Evolutionary conservation across 2,797 vertebrate genomes (phyloP).

Genomic region (Danio jaintianensis): DNA sequence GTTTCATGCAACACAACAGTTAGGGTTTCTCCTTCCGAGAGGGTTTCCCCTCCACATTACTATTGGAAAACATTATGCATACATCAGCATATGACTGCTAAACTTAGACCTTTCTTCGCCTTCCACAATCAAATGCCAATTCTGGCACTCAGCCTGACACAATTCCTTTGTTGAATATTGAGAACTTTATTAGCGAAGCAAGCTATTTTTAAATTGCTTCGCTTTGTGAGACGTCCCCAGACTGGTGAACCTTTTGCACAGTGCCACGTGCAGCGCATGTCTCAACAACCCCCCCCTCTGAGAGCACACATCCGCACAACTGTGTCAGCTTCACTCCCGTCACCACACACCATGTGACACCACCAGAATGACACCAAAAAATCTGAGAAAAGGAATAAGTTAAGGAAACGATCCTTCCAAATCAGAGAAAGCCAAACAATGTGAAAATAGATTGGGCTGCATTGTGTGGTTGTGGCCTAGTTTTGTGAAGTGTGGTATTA

Average conservation of each 20-base stretch:
- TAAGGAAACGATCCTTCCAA: background rate
- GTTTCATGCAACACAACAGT: background rate
- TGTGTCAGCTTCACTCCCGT: slow-evolving; percentile 27
- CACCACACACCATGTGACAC: slow-evolving; percentile 40
- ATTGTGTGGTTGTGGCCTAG: slow-evolving; percentile 21
- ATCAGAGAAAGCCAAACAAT: background rate
- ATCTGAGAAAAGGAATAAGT: background rate
- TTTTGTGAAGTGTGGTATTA: slow-evolving; percentile 18
- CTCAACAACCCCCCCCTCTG: slow-evolving; percentile 38
- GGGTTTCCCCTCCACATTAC: background rate
- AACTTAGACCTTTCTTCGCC: slow-evolving; percentile 5
- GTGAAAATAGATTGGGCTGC: background rate
- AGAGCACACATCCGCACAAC: slow-evolving; percentile 38
- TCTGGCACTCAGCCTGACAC: slow-evolving; percentile 4
- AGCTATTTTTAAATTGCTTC: slow-evolving; percentile 53
- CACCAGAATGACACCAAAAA: slow-evolving; percentile 17
- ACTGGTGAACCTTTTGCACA: slow-evolving; percentile 35
- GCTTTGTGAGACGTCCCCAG: slow-evolving; percentile 46
- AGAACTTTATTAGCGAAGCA: slow-evolving; percentile 23
- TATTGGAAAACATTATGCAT: slow-evolving; percentile 8
- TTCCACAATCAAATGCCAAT: background rate
- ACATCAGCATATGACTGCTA: background rate
- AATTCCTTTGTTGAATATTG: slow-evolving; percentile 14
- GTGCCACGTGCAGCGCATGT: slow-evolving; percentile 33
- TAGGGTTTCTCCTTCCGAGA: background rate